Evolutionary conservation across 2,797 vertebrate genomes (phyloP), one percentile per base, ranked within the genome.

Genomic region (Epinephelus awoara): DNA sequence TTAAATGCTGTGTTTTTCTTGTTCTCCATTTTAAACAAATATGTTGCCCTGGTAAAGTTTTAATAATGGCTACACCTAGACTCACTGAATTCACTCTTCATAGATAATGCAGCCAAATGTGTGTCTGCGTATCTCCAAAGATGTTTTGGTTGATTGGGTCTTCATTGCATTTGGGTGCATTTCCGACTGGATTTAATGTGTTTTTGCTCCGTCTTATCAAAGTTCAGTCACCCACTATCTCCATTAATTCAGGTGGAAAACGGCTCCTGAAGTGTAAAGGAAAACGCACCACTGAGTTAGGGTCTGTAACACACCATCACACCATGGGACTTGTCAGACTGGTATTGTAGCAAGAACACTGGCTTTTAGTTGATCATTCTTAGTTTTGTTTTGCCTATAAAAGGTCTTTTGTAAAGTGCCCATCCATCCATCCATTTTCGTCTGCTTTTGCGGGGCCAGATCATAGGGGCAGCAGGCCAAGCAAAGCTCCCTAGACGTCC

Each of bases 161-260:
- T 64, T 73, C 42, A 21, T 34, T 85, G 64, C 44, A 50, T 69
- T 57, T 58, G 46, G 61, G 27, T 67, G 25, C 54, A 64, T 86
- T 79, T 75, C 59, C 4, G 0, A 14, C 29, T 65, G 47, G 50
- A 82, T 75, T 77, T 76, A 59, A 57, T 44, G 27, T 71, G 47
- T 55, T 76, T 79, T 65, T 56, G 19, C 47, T 76, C 47, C 4
- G 6, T 69, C 44, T 64, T 56, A 63, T 71, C 68, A 75, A 65
- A 68, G 62, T 77, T 67, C 66, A 85, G 34, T 79, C 49, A 75
- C 50, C 55, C 40, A 52, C 44, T 17, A 25, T 70, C 23, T 70
- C 25, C 38, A 70, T 75, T 76, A 65, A 67, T 40, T 84, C 50
- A 77, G 34, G 19, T 77, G 55, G 55, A 78, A 82, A 84, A 78